Base-by-base conservation (phyloP, 2,797 vertebrate species). In the Enteromius mattozi region DNA sequence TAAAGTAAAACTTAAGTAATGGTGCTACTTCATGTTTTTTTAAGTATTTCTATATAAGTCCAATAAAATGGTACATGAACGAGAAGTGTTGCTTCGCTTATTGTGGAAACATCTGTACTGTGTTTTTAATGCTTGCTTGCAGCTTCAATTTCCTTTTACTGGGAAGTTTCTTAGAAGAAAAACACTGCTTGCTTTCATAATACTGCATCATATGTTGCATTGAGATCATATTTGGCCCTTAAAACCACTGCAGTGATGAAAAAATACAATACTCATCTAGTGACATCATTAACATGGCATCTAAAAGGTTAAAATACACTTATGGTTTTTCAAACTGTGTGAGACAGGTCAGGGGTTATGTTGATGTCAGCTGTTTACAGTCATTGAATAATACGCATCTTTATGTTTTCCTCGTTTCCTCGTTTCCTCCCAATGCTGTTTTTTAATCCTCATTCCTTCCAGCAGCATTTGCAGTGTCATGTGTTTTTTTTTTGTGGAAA, bases 11-110 rank as follows among this genome's bases (percentile, higher is more conserved):
- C 96, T 96, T 98, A 97, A 97, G 96, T 97, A 97, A 97, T 97
- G 98, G 98, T 99, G 97, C 97, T 99, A 97, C 96, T 97, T 99
- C 96, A 97, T 97, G 96, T 96, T 96, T 99, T 98, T 99, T 97
- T 98, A 98, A 98, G 96, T 97, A 97, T 98, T 99, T 98, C 97
- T 98, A 98, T 97, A 98, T 97, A 97, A 98, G 96, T 97, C 96
- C 95, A 97, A 97, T 96, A 96, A 97, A 97, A 92, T 96, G 96
- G 96, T 97, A 96, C 96, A 96, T 96, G 95, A 93, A 96, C 90
- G 59, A 82, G 77, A 87, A 37, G 93, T 93, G 88, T 84, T 93
- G 90, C 83, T 91, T 61, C 68, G 30, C 5, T 91, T 85, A 87
- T 93, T 88, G 85, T 88, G 19, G 7, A 59, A 61, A 40, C 21